These are phyloP conservation scores for Drosophila buzzatii DNA, from an alignment of 2,888 invertebrate species.

Conservation along the genomic window DNA sequence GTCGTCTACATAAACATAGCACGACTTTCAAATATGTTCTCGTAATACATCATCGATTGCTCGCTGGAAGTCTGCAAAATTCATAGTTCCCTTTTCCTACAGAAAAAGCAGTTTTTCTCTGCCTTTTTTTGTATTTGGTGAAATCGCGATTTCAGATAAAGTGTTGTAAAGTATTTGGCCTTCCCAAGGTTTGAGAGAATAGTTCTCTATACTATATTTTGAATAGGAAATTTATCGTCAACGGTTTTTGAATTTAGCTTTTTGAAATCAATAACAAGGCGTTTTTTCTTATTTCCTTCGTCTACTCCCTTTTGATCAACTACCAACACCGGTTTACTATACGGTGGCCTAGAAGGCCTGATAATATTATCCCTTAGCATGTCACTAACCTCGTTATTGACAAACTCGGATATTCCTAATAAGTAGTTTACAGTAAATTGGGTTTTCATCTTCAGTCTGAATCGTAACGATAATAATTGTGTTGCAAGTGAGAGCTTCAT, in stretches of 20 bases:
- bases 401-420: too few relatives aligned
- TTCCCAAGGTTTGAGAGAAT: background rate
- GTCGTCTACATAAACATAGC: too few relatives aligned
- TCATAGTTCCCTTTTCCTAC: conserved; percentile 1
- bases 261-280: background rate
- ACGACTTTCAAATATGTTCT: too few relatives aligned
- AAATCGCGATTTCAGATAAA: background rate
- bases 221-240: background rate
- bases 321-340: conserved; percentile 1
- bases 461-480: conserved; percentile 1
- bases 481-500: background rate
- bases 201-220: background rate
- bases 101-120: background rate
- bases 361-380: too few relatives aligned
- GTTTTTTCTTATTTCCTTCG: background rate
- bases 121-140: background rate
- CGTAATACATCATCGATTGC: too few relatives aligned
- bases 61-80: background rate
- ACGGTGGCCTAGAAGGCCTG: background rate
- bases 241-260: background rate
- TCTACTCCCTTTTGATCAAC: background rate
- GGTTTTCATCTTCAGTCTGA: too few relatives aligned
- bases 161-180: background rate
- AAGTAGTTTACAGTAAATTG: too few relatives aligned
- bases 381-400: too few relatives aligned